phyloP scores from a whole-genome alignment of 2,113 vertebrate genomes.

The Dasyornis broadbenti region DNA sequence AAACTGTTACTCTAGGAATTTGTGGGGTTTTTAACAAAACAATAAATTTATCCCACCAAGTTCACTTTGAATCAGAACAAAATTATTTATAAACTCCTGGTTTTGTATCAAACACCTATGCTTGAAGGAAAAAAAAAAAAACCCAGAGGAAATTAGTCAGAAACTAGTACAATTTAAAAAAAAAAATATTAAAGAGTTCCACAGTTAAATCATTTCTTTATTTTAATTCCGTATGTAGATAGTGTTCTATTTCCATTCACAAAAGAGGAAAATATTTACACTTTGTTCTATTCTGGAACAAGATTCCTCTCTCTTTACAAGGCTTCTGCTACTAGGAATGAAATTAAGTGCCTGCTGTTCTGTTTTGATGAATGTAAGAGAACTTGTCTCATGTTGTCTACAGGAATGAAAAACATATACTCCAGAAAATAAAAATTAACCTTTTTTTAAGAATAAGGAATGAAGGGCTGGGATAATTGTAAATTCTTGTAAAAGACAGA shows the following conservation, averaged over 20 bases:
- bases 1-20: neutral
- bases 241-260: neutral
- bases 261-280: neutral
- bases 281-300: neutral
- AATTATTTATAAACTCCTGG: neutral
- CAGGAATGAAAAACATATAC: neutral
- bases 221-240: neutral
- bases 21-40: neutral
- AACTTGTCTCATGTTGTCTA: rapidly evolving
- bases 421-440: neutral
- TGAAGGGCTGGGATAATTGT: neutral
- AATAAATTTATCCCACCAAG: neutral
- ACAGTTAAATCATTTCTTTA: neutral
- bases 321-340: neutral
- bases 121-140: neutral
- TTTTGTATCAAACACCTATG: neutral
- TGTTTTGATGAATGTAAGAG: neutral
- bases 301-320: neutral
- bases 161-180: neutral
- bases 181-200: neutral
- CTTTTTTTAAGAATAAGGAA: neutral
- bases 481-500: neutral
- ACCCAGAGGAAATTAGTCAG: neutral
- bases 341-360: neutral
- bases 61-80: neutral